Percentiles rank a stretch among this genome's conserved stretches.
These are phyloP conservation scores for Aphodius granarius DNA, from an alignment of 2,888 invertebrate genomes.

Conservation along the genomic window DNA sequence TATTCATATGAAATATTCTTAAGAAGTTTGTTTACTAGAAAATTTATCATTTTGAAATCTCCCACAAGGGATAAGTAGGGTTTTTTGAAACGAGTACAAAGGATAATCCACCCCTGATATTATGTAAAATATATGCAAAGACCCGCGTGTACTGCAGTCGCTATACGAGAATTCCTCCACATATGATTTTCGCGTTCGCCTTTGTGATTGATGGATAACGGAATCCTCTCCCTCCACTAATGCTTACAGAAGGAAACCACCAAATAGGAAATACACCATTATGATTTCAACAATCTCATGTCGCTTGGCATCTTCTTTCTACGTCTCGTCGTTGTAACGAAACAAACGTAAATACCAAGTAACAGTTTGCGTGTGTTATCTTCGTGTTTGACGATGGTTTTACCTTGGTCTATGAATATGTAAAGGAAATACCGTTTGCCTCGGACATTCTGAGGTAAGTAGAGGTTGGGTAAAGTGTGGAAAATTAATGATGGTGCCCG, in stretches of 20 bases:
- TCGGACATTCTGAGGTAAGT: neutral
- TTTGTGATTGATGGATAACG: neutral
- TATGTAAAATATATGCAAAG: neutral
- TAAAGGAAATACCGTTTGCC: neutral
- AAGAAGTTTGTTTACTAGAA: neutral
- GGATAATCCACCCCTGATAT: neutral
- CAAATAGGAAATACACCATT: neutral
- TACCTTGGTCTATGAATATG: neutral
- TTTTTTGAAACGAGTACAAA: neutral
- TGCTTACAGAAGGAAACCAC: neutral
- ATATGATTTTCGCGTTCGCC: neutral
- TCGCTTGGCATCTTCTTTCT: neutral
- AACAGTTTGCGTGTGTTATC: neutral
- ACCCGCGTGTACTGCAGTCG: neutral
- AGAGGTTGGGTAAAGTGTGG: neutral
- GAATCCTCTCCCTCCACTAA: neutral
- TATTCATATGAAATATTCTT: neutral
- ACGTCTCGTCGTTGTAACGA: neutral
- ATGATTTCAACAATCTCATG: neutral
- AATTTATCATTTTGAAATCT: neutral
- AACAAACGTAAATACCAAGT: neutral
- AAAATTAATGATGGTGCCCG: constrained; percentile 29
- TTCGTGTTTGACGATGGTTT: neutral
- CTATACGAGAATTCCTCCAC: neutral
- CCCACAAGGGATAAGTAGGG: neutral